These are phyloP conservation scores for Acestrorhynchus altus DNA, from an alignment of 2,797 vertebrate genomes.

Conservation along the genomic window DNA sequence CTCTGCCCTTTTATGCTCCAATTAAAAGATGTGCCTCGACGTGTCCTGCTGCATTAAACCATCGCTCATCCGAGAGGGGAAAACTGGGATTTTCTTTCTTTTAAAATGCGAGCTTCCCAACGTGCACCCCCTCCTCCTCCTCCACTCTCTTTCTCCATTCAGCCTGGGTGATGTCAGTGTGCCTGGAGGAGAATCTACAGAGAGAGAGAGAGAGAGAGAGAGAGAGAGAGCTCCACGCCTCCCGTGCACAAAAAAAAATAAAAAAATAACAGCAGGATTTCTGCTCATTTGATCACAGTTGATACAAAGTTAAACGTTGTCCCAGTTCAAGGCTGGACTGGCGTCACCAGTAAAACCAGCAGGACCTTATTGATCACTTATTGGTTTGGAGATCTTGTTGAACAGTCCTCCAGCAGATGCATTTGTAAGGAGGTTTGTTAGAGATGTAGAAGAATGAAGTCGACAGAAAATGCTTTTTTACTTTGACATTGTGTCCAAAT, in stretches of 20 bases:
- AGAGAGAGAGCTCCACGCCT: constrained; percentile 82
- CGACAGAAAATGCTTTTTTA: no score
- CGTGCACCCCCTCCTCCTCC: constrained; percentile 43
- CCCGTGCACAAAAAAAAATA: constrained; percentile 62
- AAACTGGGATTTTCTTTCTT: constrained; percentile 69
- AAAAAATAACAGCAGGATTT: not conserved
- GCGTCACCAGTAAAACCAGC: not conserved
- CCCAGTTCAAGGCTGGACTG: not conserved
- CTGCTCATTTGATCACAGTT: no score
- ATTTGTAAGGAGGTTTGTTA: no score
- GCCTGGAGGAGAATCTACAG: constrained; percentile 78
- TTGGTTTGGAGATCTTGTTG: no score
- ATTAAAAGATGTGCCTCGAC: constrained; percentile 63
- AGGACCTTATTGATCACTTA: no score
- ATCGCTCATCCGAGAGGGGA: constrained; percentile 63
- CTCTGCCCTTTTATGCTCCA: constrained; percentile 56
- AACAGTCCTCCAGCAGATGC: no score
- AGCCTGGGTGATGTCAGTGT: constrained; percentile 78
- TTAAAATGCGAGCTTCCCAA: constrained; percentile 64
- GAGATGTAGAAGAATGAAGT: no score
- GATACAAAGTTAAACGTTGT: no score
- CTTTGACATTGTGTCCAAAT: no score
- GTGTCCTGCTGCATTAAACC: constrained; percentile 70
- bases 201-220: constrained; percentile 78
- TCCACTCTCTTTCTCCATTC: constrained; percentile 44